Percentiles rank a stretch among this genome's conserved stretches.
Conservation (phyloP, 2,113 vertebrate genomes). For the Rhinolophus sinicus region DNA sequence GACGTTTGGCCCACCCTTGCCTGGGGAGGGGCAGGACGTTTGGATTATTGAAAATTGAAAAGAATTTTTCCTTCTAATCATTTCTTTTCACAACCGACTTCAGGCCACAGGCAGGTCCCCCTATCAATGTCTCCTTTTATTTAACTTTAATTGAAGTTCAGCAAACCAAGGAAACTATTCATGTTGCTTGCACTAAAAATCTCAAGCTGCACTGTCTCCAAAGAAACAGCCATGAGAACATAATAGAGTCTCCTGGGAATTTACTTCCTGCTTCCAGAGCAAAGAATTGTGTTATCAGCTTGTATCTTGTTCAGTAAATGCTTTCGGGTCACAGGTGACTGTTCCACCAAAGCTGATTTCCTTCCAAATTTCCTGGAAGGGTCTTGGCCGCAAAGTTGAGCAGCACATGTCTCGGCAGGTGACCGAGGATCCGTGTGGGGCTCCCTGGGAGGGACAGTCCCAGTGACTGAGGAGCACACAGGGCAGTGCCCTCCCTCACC, state of each 20-base stretch:
- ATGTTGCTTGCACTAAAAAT: background rate
- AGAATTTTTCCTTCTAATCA: background rate
- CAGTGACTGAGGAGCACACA: accelerated
- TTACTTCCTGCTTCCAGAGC: background rate
- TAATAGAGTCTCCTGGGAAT: background rate
- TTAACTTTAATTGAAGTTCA: background rate
- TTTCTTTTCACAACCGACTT: background rate
- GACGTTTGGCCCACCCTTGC: background rate
- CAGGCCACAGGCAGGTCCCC: background rate
- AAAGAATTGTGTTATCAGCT: background rate
- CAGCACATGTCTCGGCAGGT: accelerated
- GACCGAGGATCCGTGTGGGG: accelerated
- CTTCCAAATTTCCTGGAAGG: background rate
- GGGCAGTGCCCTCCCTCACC: too few species aligned
- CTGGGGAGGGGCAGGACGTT: background rate
- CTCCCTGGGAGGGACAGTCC: background rate
- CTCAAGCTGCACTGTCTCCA: background rate
- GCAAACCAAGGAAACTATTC: background rate
- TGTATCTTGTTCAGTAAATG: background rate
- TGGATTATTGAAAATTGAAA: background rate
- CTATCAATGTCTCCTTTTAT: background rate
- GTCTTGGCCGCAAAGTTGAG: background rate
- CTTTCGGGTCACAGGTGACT: background rate
- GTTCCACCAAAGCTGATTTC: background rate
- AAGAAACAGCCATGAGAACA: background rate